Conservation (phyloP, 2,113 vertebrate species). For the Nycticryphes semicollaris region DNA sequence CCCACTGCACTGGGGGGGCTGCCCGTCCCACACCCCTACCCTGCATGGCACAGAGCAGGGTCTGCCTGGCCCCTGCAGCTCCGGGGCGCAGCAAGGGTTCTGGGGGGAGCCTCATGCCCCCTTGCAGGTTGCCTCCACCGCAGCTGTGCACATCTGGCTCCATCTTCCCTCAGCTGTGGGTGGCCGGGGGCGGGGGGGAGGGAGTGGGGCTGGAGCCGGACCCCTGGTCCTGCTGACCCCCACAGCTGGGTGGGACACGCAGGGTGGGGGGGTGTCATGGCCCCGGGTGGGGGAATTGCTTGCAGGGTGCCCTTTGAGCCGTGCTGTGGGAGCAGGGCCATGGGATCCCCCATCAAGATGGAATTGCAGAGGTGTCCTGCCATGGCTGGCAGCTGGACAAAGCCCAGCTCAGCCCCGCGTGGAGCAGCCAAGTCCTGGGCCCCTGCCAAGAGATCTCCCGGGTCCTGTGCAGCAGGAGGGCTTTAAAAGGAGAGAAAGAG, state of each 20-base stretch:
- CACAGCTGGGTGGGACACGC: fast-evolving
- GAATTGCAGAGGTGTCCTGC: background rate
- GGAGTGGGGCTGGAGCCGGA: background rate
- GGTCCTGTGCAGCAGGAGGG: background rate
- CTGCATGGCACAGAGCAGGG: fast-evolving
- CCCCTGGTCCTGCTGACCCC: background rate
- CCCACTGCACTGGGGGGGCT: background rate
- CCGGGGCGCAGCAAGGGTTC: fast-evolving
- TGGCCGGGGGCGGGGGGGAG: background rate
- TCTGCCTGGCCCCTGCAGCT: background rate
- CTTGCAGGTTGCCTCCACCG: fast-evolving
- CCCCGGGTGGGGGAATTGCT: fast-evolving
- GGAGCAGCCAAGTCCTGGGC: background rate
- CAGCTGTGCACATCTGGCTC: slow-evolving; percentile 5
- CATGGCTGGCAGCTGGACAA: background rate
- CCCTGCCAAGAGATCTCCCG: background rate
- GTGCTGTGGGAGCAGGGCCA: fast-evolving
- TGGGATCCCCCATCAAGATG: fast-evolving
- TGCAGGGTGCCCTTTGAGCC: fast-evolving
- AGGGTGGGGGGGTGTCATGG: background rate
- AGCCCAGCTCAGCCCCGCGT: background rate
- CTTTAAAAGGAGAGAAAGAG: slow-evolving; percentile 53
- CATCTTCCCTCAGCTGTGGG: background rate
- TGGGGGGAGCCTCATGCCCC: background rate
- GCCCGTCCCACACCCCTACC: too few relatives aligned